phyloP scores from a whole-genome alignment of 2,113 vertebrate genomes.

The Hypocryptadius cinnamomeus region DNA sequence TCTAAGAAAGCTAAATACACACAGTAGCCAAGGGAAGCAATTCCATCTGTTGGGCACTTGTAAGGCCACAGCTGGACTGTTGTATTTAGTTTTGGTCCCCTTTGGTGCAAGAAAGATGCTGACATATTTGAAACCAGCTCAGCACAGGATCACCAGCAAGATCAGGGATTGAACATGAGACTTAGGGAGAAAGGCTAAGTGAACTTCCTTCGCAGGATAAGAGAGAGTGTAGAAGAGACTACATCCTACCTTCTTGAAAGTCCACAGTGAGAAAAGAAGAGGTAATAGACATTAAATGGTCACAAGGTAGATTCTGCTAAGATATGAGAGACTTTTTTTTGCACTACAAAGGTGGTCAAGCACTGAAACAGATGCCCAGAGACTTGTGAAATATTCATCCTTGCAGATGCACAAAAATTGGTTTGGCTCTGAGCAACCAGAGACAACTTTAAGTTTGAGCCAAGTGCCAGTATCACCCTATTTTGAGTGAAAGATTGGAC shows the following conservation, averaged over 20 bases:
- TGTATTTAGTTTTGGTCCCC: not conserved
- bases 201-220: not conserved
- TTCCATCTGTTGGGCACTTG: not conserved
- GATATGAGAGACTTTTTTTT: not conserved
- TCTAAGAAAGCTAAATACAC: not conserved
- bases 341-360: accelerated
- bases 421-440: not conserved
- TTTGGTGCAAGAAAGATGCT: not conserved
- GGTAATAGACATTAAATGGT: not conserved
- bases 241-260: not conserved
- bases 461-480: not conserved
- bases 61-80: not conserved
- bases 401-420: not conserved
- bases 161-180: not conserved
- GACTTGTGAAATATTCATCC: not conserved
- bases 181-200: not conserved
- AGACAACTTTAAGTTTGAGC: not conserved
- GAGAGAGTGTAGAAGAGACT: not conserved
- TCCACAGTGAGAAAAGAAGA: not conserved
- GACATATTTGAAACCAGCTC: not conserved
- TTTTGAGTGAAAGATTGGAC: not conserved
- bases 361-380: not conserved
- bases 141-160: not conserved
- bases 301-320: not conserved
- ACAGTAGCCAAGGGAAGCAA: not conserved